A percentile compares a stretch with the other conserved stretches of the same genome.
Evolutionary conservation across 1,140 invertebrate genomes (phyloP).

Genomic region (Ceratina australensis): DNA sequence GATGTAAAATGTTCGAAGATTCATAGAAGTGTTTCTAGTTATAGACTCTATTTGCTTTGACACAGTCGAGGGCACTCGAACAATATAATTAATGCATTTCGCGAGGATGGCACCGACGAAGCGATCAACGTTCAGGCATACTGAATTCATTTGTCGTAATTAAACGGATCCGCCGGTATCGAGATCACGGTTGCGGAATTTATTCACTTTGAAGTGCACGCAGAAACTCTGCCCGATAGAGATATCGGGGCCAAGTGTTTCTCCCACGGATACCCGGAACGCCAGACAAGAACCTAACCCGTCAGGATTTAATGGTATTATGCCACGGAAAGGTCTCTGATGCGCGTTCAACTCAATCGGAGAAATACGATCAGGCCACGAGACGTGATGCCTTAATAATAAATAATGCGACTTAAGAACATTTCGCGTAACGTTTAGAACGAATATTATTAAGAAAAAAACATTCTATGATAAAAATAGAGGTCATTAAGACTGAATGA

Average conservation of each 20-base stretch:
- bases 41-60: too few relatives aligned
- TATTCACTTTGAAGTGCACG: constrained; percentile 6
- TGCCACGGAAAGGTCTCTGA: background rate
- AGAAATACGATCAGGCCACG: too few relatives aligned
- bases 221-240: constrained; percentile 10
- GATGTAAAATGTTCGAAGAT: too few relatives aligned
- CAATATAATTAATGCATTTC: too few relatives aligned
- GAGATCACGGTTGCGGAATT: constrained; percentile 17
- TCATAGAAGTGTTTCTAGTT: too few relatives aligned
- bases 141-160: constrained; percentile 5
- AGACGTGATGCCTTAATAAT: too few relatives aligned
- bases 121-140: background rate
- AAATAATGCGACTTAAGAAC: too few relatives aligned
- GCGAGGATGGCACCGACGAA: background rate
- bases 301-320: constrained; percentile 21
- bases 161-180: constrained; percentile 22
- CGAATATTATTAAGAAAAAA: too few relatives aligned
- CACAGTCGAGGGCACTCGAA: too few relatives aligned
- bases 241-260: constrained; percentile 29
- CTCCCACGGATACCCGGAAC: background rate
- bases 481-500: too few relatives aligned
- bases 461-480: too few relatives aligned
- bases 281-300: constrained; percentile 15
- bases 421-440: too few relatives aligned
- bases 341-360: background rate